A percentile compares a stretch with the other conserved stretches of the same genome.
These are phyloP conservation scores for Bufotes viridis DNA, from an alignment of 2,797 vertebrate genomes.

Conservation along the genomic window DNA sequence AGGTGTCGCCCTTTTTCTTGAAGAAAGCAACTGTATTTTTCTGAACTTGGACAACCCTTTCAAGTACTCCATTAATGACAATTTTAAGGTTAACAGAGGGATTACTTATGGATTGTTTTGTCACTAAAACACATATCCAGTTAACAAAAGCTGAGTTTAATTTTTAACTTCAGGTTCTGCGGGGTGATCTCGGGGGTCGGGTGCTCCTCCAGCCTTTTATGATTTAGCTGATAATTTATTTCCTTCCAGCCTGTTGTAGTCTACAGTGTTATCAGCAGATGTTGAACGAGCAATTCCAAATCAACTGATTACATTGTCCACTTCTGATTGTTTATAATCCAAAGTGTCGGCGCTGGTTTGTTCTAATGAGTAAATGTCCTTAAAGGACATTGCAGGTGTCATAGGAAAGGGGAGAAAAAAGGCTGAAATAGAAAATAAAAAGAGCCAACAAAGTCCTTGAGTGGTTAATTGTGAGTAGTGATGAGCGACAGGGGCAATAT, in stretches of 20 bases:
- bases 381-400: slow-evolving; percentile 36
- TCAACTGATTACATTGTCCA: slow-evolving; percentile 55
- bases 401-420: neutral
- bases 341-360: slow-evolving; percentile 27
- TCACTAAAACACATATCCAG: neutral
- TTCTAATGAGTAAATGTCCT: slow-evolving; percentile 44
- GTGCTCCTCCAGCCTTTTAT: neutral
- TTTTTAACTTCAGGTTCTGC: slow-evolving; percentile 5
- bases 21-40: too few species aligned
- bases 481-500: too few species aligned
- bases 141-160: slow-evolving; percentile 14
- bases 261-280: slow-evolving; percentile 36
- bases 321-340: slow-evolving; percentile 44
- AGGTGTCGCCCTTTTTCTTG: too few species aligned
- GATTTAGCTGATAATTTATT: slow-evolving; percentile 31
- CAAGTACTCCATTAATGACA: too few species aligned
- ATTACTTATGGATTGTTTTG: neutral
- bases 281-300: slow-evolving; percentile 39
- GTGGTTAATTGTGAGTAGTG: neutral
- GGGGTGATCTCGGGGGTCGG: neutral
- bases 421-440: neutral
- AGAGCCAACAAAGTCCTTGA: neutral
- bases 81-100: neutral
- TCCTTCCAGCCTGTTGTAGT: slow-evolving; percentile 13
- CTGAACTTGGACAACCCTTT: too few species aligned